These are phyloP conservation scores for Lepeophtheirus nordmannii DNA, from an alignment of 2,888 invertebrate genomes.

Conservation along the genomic window DNA sequence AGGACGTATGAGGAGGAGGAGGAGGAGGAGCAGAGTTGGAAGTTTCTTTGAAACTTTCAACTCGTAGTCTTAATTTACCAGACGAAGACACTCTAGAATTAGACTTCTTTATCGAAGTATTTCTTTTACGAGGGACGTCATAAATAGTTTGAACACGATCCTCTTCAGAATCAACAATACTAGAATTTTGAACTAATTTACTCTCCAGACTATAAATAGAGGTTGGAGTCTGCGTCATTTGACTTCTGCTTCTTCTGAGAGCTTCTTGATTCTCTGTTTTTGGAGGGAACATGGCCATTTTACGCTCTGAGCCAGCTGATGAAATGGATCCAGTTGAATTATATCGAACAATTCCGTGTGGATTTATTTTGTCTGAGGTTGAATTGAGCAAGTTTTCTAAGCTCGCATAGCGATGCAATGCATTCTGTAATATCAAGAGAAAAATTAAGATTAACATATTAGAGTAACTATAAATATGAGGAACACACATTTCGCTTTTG, in stretches of 20 bases:
- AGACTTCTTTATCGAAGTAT: slow-evolving; percentile 13
- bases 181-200: neutral
- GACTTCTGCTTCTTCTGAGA: neutral
- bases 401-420: neutral
- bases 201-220: slow-evolving; percentile 19
- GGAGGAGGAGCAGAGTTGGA: neutral
- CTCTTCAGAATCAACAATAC: neutral
- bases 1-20: neutral
- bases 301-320: slow-evolving; percentile 7
- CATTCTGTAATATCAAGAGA: no score
- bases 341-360: neutral
- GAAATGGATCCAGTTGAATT: slow-evolving; percentile 21
- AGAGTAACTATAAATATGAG: no score
- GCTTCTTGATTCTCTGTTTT: neutral
- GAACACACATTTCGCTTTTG: neutral
- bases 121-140: slow-evolving; percentile 5
- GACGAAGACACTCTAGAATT: slow-evolving; percentile 11
- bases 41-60: slow-evolving; percentile 15
- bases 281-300: neutral
- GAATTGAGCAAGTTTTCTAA: neutral
- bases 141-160: neutral
- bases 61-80: slow-evolving; percentile 17
- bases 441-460: no score
- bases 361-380: neutral
- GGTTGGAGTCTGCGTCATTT: slow-evolving; percentile 16